These are phyloP conservation scores for Andrena fulva DNA, from an alignment of 2,888 invertebrate genomes.

Conservation along the genomic window DNA sequence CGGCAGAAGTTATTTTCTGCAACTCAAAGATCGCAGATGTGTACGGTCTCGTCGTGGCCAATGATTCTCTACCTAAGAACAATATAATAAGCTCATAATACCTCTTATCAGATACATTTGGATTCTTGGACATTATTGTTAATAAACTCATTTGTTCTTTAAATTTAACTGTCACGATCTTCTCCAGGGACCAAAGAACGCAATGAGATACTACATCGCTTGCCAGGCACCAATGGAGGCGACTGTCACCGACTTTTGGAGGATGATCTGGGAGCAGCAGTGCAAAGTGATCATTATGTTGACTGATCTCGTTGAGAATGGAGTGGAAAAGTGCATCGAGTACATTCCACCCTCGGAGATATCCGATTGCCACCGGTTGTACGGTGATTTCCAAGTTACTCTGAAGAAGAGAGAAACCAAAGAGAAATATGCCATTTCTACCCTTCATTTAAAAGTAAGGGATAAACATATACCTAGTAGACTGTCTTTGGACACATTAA, in stretches of 20 bases:
- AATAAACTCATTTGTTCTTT: no score
- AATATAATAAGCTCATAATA: no score
- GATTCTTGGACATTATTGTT: no score
- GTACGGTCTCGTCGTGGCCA: no score
- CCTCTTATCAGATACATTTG: no score
- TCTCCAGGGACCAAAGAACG: slow-evolving; percentile 93
- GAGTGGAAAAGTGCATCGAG: slow-evolving; percentile 95
- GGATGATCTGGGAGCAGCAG: slow-evolving; percentile 98
- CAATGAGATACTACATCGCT: slow-evolving; percentile 94
- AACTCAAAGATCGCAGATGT: no score
- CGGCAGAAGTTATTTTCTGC: no score
- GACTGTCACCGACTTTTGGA: slow-evolving; percentile 96
- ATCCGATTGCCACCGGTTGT: slow-evolving; percentile 94
- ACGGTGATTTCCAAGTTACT: slow-evolving; percentile 95
- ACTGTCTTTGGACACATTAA: no score
- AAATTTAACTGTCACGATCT: slow-evolving; percentile 11
- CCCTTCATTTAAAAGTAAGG: slow-evolving; percentile 90
- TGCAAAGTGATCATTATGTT: slow-evolving; percentile 95
- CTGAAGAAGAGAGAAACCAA: slow-evolving; percentile 95
- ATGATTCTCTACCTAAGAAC: no score
- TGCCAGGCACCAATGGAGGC: slow-evolving; percentile 95
- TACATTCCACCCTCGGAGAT: slow-evolving; percentile 97
- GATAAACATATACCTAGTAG: neutral
- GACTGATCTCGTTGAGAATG: slow-evolving; percentile 95
- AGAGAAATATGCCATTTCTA: slow-evolving; percentile 96